These are phyloP conservation scores for Tinamus guttatus DNA, from an alignment of 2,113 vertebrate genomes.

Conservation along the genomic window DNA sequence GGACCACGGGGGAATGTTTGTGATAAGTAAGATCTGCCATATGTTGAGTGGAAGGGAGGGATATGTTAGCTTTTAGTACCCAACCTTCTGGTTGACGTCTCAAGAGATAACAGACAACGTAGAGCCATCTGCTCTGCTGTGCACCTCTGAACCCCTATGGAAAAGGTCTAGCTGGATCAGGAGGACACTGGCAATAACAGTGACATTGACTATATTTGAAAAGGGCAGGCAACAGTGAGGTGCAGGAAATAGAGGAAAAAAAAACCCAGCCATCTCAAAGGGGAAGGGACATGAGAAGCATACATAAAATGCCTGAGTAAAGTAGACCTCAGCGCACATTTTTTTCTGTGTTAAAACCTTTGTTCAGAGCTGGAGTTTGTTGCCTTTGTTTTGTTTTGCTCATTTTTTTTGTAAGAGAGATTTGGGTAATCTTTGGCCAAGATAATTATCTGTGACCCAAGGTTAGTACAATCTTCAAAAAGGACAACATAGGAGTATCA, in stretches of 20 bases:
- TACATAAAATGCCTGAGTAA: not conserved
- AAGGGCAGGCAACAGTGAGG: not conserved
- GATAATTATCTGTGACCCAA: not conserved
- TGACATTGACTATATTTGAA: not conserved
- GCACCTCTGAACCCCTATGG: not conserved
- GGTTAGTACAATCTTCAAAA: not conserved
- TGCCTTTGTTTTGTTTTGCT: not conserved
- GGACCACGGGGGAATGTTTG: not conserved
- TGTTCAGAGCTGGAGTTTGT: not conserved
- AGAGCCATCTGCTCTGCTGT: not conserved
- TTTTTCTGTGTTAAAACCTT: not conserved
- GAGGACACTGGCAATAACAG: not conserved
- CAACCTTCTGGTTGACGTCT: not conserved
- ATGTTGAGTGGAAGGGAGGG: not conserved
- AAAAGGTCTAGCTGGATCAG: not conserved
- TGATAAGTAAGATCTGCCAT: not conserved
- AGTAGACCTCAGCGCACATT: not conserved
- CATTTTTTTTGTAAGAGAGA: no score
- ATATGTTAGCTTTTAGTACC: not conserved
- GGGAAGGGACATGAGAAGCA: not conserved
- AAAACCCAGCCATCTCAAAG: not conserved
- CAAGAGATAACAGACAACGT: not conserved
- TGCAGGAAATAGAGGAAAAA: not conserved
- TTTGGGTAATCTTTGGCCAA: not conserved
- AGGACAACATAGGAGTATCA: not conserved